Base-by-base conservation (phyloP, 92 coral and sea anemone genomes). In the Meandrina meandrites region DNA sequence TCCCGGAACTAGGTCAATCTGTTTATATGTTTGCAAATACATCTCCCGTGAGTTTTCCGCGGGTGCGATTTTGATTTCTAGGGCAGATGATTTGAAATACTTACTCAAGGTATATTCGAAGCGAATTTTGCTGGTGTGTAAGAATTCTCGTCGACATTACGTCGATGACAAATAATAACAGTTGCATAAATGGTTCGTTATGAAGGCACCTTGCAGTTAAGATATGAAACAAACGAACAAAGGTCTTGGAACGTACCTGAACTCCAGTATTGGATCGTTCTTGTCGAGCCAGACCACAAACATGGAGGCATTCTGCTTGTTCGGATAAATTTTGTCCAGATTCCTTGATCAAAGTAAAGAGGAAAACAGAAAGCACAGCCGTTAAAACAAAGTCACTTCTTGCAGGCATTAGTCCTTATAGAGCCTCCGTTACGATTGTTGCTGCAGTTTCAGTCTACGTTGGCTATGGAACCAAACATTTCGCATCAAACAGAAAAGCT, bases 1-100 rank as follows among this genome's bases (percentile, higher is more conserved):
- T 66, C 35, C 71, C 71, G 71, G 71, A 66, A 66, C 35, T 66
- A 3, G 1, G n/a, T 66, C 5, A 66, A 27, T 2, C 71, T 66
- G 71, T 66, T 66, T 66, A 35, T 66, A 66, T 66, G 71, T 66
- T 66, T 30, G 35, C 71, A 66, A 66, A 66, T 66, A 66, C 28
- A 66, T 14, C 31, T 54, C 21, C 16, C 60, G 60, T 17, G 5
- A 54, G 60, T 54, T 73, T 35, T 40, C 76, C 45, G 8, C 18
- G 14, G 27, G 48, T 51, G 48, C 50, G 13, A 36, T 73, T 36
- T 73, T n/a, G 48, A 73, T 19, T 71, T 73, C 45, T 73, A 7
- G 2, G 30, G 18, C 8, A 18, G 4, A 21, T 8, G 3, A 36
- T 73, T 40, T 36, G 12, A 37, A 21, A 19, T 40, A 18, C 22